Evolutionary conservation across 2,888 invertebrate species (phyloP).

Genomic region (Napeogenes inachia): DNA sequence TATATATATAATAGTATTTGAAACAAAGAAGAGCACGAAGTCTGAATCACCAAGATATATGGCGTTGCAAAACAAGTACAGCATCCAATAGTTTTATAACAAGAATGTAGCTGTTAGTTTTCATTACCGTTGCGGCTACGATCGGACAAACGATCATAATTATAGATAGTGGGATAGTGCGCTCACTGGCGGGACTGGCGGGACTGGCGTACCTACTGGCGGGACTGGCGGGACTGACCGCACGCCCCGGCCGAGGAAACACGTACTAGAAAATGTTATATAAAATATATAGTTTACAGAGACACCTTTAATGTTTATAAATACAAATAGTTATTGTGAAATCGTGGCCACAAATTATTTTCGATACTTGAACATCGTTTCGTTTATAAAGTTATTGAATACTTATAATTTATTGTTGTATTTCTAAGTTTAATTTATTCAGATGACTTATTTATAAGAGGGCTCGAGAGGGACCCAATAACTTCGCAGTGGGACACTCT

Average conservation of each 20-base stretch:
- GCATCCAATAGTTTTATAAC: conserved; percentile 2
- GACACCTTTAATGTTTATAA: too few species aligned
- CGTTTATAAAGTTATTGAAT: conserved; percentile 2
- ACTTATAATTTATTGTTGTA: conserved; percentile 5
- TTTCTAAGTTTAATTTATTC: conserved; percentile 4
- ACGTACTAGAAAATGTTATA: too few species aligned
- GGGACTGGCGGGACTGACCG: not conserved
- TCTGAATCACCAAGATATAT: too few species aligned
- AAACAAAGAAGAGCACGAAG: not conserved
- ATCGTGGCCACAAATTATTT: not conserved
- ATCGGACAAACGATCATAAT: conserved; percentile 30
- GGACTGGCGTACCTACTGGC: too few species aligned
- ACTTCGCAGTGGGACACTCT: conserved; percentile 6
- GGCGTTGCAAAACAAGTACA: not conserved
- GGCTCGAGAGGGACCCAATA: not conserved
- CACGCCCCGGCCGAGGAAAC: not conserved
- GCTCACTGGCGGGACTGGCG: conserved; percentile 16
- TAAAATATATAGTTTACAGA: too few species aligned
- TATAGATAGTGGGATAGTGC: conserved; percentile 28
- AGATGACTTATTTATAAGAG: not conserved
- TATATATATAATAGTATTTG: too few species aligned
- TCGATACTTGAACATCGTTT: too few species aligned
- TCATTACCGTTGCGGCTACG: conserved; percentile 13
- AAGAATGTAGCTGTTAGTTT: conserved; percentile 2
- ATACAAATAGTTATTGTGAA: too few species aligned